Conservation (phyloP, 2,797 vertebrate species). For the Rhadinocentrus ornatus region DNA sequence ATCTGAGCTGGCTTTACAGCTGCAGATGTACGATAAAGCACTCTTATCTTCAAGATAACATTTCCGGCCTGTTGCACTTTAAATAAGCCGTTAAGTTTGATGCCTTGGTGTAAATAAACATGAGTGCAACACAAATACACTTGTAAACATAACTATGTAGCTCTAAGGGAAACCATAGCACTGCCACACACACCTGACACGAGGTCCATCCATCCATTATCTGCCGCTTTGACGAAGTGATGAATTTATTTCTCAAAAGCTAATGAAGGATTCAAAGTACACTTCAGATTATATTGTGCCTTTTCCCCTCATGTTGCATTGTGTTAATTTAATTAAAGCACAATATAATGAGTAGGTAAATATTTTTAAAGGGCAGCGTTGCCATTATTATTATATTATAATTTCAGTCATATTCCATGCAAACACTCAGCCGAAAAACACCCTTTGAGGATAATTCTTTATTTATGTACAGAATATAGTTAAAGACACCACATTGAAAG, state of each 20-base stretch:
- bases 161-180: background rate
- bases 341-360: background rate
- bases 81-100: background rate
- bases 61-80: background rate
- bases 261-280: constrained; percentile 25
- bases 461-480: constrained; percentile 81
- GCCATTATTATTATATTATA: too few relatives aligned
- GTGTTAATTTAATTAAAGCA: background rate
- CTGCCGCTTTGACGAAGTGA: too few relatives aligned
- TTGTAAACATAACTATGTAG: too few relatives aligned
- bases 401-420: background rate
- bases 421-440: constrained; percentile 4
- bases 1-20: background rate
- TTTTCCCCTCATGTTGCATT: background rate
- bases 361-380: background rate
- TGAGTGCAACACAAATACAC: too few relatives aligned
- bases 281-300: background rate
- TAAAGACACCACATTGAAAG: constrained; percentile 43
- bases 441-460: constrained; percentile 41
- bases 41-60: constrained; percentile 33
- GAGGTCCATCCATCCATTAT: too few relatives aligned
- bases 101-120: too few relatives aligned
- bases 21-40: background rate
- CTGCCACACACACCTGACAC: too few relatives aligned
- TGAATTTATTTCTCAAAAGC: too few relatives aligned